Evolutionary conservation across 2,797 vertebrate species (phyloP), one percentile per base, ranked within the genome.

Genomic region (Fistularia commersonii): DNA sequence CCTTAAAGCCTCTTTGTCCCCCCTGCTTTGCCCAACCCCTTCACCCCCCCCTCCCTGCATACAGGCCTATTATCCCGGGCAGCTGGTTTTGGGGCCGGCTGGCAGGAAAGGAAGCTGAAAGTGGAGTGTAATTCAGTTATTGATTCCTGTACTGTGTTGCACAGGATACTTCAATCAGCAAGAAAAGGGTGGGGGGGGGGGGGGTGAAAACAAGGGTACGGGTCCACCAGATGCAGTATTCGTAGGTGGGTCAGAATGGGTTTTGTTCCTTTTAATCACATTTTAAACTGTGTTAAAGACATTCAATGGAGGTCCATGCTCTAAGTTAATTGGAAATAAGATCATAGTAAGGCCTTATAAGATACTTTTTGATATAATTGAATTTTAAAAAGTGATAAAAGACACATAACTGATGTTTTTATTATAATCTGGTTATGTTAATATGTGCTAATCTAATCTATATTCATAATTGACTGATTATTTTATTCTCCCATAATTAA

Each of bases 81-180:
- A 92, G 91, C 91, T 93, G 92, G 56, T 76, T 79, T 64, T 42
- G 61, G 77, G 69, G 79, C 83, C 74, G 72, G 80, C 88, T 88
- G 90, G 77, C 51, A 72, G 71, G 79, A 86, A 82, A 85, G 88
- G 86, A 88, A 88, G 87, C 83, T 84, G 68, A 83, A 84, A 84
- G 83, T 79, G 81, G 84, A 84, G 80, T 78, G 86, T 91, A 90
- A 93, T 93, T 92, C 90, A 92, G 89, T 93, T 93, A 93, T 90
- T 90, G 80, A 82, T 88, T 71, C 86, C 84, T 90, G 89, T 87
- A 81, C 84, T 72, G 85, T 90, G 88, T 87, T 90, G 91, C 85
- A 23, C 23, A 88, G 89, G 89, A 91, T 82, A 69, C 82, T 89
- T 87, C 86, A 70, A 4, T 23, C 77, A 60, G 77, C 77, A 80